These are phyloP conservation scores for Virgularia gustaviana DNA, from an alignment of 92 coral and sea anemone genomes.

Conservation along the genomic window DNA sequence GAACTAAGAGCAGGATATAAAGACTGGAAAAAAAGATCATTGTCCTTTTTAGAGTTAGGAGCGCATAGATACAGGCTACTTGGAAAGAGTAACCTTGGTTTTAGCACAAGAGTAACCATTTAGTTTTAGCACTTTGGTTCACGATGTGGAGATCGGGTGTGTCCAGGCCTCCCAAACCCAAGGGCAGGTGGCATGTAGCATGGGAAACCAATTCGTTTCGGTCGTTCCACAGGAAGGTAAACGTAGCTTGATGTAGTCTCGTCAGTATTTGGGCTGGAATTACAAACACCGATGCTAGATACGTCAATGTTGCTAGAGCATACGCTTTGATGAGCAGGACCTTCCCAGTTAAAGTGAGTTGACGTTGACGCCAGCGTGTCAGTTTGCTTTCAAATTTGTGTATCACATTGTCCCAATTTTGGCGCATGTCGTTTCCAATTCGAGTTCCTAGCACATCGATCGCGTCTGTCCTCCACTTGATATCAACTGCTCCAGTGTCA, in stretches of 20 bases:
- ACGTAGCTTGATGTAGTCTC: not conserved
- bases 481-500: not conserved
- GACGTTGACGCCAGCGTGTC: conserved; percentile 4
- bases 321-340: conserved; percentile 26
- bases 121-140: not conserved
- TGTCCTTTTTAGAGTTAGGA: no score
- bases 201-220: not conserved
- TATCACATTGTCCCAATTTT: conserved; percentile 18
- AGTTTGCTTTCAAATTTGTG: conserved; percentile 22
- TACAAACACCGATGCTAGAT: conserved; percentile 34
- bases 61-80: no score
- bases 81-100: no score
- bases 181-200: not conserved
- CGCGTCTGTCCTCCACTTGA: not conserved
- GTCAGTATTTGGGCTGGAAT: conserved; percentile 30
- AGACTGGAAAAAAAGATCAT: no score
- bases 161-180: not conserved
- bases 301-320: conserved; percentile 38
- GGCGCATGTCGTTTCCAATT: not conserved
- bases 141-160: not conserved
- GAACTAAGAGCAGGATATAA: no score
- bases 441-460: not conserved
- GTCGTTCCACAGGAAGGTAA: conserved; percentile 22
- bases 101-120: not conserved
- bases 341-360: conserved; percentile 36